Percentiles rank a stretch among this genome's conserved stretches.
Conservation (phyloP, 92 coral and sea anemone species). For the Umimayanthus chanpuru region DNA sequence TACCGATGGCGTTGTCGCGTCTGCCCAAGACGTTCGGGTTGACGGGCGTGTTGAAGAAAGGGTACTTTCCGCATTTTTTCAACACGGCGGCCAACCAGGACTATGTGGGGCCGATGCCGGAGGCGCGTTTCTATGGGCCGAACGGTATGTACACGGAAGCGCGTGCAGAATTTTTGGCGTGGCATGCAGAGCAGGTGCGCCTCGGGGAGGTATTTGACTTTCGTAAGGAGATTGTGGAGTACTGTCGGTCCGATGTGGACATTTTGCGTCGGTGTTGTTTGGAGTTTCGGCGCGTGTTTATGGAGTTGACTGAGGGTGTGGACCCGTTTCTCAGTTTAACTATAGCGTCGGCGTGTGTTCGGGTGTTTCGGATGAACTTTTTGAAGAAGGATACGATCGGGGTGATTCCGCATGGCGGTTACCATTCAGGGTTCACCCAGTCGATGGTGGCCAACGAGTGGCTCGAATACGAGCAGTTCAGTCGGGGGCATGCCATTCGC, state of each 20-base stretch:
- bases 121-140: not conserved
- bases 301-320: not conserved
- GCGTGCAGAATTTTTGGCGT: not conserved
- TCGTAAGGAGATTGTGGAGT: not conserved
- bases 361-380: not conserved
- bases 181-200: not conserved
- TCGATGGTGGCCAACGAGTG: no score
- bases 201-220: no score
- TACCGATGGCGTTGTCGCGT: not conserved
- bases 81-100: not conserved
- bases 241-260: constrained; percentile 31
- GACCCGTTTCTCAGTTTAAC: constrained; percentile 17
- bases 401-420: constrained; percentile 27
- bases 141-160: not conserved
- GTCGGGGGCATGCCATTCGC: no score
- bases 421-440: not conserved
- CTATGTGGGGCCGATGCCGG: constrained; percentile 7
- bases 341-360: constrained; percentile 17
- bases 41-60: no score
- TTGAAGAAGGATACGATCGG: not conserved
- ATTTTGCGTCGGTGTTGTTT: constrained; percentile 30
- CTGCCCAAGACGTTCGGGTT: not conserved
- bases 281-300: not conserved
- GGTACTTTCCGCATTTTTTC: no score
- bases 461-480: no score